Evolutionary conservation across 2,797 vertebrate species (phyloP), one percentile per base, ranked within the genome.

Genomic region (Rhodeus uyekii): DNA sequence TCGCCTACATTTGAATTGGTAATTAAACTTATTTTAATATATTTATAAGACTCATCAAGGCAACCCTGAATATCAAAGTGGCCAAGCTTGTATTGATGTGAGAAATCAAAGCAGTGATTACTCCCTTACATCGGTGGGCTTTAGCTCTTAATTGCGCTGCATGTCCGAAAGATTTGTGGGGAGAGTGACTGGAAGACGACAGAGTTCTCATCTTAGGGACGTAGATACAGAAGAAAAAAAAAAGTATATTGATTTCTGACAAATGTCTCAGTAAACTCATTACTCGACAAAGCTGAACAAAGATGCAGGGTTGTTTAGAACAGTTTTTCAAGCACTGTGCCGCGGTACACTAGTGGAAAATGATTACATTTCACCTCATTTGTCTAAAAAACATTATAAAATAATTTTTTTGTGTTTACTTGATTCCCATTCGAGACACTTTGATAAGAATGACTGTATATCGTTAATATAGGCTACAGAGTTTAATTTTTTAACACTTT

Each of bases 21-120:
- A 95, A 95, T 95, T 94, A 92, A 94, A 93, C 91, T 94, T 95
- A 89, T 90, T 94, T 93, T 94, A 92, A 94, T 94, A 93, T 92
- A 94, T 94, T 94, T 94, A 87, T 92, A 76, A 85, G 88, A 88
- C 92, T 95, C 92, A 93, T 95, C 92, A 93, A 94, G 92, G 91
- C 92, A 84, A 89, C 84, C 93, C 92, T 88, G 86, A 92, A 93
- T 95, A 94, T 95, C 94, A 95, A 95, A 95, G 93, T 94, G 91
- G 88, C 92, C 90, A 93, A 92, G 93, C 89, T 92, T 94, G 93
- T 93, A 94, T 94, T 94, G 94, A 94, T 95, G 94, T 93, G 84
- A 88, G 90, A 93, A 93, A 94, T 94, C 94, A 95, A 95, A 94
- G 93, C 86, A 81, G 89, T 92, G 93, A 94, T 95, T 94, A 94